A percentile compares a stretch with the other conserved stretches of the same genome.
Conservation (phyloP, 1,140 invertebrate species). For the Bicyclus anynana region DNA sequence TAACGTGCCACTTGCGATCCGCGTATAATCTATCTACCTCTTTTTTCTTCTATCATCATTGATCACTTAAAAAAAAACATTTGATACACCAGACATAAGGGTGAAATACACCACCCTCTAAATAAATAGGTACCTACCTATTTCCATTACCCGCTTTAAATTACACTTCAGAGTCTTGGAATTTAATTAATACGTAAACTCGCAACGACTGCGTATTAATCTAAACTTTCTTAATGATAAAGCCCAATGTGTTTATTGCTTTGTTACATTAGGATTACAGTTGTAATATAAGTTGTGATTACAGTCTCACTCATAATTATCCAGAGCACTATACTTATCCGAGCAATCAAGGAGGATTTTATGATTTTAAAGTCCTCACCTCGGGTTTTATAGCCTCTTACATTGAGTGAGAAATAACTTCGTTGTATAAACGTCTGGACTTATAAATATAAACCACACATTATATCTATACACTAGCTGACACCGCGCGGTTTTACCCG, state of each 20-base stretch:
- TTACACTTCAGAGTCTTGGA: conserved; percentile 9
- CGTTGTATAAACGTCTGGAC: no score
- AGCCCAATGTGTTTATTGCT: conserved; percentile 1
- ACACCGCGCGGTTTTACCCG: no score
- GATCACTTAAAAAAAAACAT: no score
- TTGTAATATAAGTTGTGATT: conserved; percentile 3
- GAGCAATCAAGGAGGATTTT: background rate
- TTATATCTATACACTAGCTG: no score
- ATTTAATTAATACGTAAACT: conserved; percentile 1
- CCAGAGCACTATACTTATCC: background rate
- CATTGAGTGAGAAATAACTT: no score
- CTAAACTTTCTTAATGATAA: conserved; percentile 5
- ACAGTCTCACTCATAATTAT: background rate
- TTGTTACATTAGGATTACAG: conserved; percentile 2
- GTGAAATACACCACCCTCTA: no score
- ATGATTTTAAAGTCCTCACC: background rate
- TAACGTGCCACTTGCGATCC: no score
- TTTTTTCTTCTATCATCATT: no score
- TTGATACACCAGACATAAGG: no score
- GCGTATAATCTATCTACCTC: no score
- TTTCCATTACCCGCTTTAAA: background rate
- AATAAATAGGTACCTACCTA: background rate
- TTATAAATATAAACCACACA: no score
- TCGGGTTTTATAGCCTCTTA: no score
- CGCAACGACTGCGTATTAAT: background rate